phyloP scores from a whole-genome alignment of 2,113 vertebrate genomes.

The Gallinago undulata region DNA sequence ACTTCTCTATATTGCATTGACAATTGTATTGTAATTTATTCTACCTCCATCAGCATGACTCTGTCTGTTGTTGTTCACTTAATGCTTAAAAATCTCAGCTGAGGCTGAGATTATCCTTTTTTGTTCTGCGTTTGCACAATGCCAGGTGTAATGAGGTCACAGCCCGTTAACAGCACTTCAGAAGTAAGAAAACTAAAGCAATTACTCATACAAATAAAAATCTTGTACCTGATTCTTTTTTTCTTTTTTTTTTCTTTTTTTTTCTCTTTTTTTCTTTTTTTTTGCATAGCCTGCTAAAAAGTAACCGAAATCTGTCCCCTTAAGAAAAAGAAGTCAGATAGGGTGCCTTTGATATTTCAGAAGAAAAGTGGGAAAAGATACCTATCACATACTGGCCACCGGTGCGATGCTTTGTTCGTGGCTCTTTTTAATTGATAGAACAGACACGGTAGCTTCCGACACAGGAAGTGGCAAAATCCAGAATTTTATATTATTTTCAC shows the following conservation, averaged over 20 bases:
- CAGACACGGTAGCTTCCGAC: not conserved
- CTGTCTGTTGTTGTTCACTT: not conserved
- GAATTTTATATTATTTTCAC: constrained; percentile 6
- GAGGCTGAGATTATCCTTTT: not conserved
- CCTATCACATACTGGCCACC: not conserved
- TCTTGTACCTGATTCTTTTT: not conserved
- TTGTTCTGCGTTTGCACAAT: not conserved
- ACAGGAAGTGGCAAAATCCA: not conserved
- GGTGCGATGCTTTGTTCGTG: not conserved
- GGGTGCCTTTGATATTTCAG: constrained; percentile 17
- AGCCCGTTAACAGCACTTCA: constrained; percentile 14
- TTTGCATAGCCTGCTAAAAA: not conserved
- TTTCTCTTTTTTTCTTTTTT: not conserved
- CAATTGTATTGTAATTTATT: not conserved
- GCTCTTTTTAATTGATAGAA: not conserved
- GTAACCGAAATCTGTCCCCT: not conserved
- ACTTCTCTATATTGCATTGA: not conserved
- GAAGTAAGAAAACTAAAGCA: constrained; percentile 26
- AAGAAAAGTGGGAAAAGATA: constrained; percentile 1
- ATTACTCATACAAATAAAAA: constrained; percentile 33
- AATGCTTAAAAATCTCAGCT: not conserved
- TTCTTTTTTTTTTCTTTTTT: too few relatives aligned
- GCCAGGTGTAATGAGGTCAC: constrained; percentile 32
- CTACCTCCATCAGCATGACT: not conserved
- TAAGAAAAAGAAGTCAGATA: not conserved